These are phyloP conservation scores for Doryteuthis pealeii DNA, from an alignment of 1,140 invertebrate genomes.

Conservation along the genomic window DNA sequence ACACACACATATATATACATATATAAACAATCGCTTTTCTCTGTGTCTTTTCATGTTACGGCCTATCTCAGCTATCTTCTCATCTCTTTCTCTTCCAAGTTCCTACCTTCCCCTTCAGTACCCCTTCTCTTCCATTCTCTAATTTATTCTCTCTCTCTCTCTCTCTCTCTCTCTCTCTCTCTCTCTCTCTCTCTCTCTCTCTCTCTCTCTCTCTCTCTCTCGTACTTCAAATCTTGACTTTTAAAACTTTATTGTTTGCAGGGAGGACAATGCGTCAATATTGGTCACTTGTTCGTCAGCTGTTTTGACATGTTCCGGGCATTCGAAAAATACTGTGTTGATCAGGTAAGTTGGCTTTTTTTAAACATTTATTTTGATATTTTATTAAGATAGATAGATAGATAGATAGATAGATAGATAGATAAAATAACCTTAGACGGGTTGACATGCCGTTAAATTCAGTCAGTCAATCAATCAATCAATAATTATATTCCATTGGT, in stretches of 20 bases:
- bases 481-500: no score
- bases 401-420: no score
- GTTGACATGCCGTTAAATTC: no score
- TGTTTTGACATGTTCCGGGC: conserved; percentile 88
- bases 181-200: neutral
- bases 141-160: neutral
- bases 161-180: conserved; percentile 3
- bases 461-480: no score
- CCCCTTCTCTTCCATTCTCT: neutral
- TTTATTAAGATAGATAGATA: no score
- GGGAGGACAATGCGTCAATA: conserved; percentile 84
- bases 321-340: conserved; percentile 88
- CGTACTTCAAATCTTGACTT: no score
- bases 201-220: neutral
- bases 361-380: no score
- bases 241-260: no score
- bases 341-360: conserved; percentile 63
- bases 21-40: no score
- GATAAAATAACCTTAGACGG: no score
- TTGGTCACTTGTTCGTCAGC: conserved; percentile 87
- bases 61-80: neutral
- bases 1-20: no score
- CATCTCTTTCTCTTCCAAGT: neutral
- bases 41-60: no score
- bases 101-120: neutral